Base-by-base conservation (phyloP, 2,888 invertebrate species). In the Antheraea assamensis region DNA sequence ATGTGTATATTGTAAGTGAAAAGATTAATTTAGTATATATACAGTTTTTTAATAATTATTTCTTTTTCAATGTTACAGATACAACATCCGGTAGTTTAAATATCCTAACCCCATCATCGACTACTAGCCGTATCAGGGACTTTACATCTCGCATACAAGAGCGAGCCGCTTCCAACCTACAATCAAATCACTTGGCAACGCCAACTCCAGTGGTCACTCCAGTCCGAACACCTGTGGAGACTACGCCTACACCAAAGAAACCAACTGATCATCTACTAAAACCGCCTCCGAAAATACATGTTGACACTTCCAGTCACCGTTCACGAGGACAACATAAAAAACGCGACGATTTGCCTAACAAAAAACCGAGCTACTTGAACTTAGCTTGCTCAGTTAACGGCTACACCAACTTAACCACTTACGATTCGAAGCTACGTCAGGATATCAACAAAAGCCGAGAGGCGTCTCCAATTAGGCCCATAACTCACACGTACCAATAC, bases 371-470 rank as follows among this genome's bases (percentile, higher is more conserved):
- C 74, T 98, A 98, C 88, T 92, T 98, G 74, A 98, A 97, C 83
- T 93, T 98, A 76, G 98, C 98, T 72, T 98, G 98, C 88, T 98
- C 98, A 30, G 98, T 98, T 72, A 98, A 97, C 92, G 98, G 98
- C 5, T 98, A 98, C 88, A 97, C 97, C 8, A 97, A 97, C 81
- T 95, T 97, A 74, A 98, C 97, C 10, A 97, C 98, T 75, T 98
- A 98, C 95, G 97, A 98, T 89, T 97, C 98, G 0, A 97, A 97
- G 85, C 92, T 97, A 58, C 95, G 97, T 21, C 97, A 97, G 85
- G 97, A 97, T 71, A 96, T 96, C 73, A 96, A 96, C 79, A 97
- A 96, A 81, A 97, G 97, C 61, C 91, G 97, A 71, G 97, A 97
- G 87, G 96, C 96, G 0, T 97, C 97, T 0, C 97, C 97, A 0